Evolutionary conservation across 2,888 invertebrate species (phyloP).

Genomic region (Minunthozetes semirufus): DNA sequence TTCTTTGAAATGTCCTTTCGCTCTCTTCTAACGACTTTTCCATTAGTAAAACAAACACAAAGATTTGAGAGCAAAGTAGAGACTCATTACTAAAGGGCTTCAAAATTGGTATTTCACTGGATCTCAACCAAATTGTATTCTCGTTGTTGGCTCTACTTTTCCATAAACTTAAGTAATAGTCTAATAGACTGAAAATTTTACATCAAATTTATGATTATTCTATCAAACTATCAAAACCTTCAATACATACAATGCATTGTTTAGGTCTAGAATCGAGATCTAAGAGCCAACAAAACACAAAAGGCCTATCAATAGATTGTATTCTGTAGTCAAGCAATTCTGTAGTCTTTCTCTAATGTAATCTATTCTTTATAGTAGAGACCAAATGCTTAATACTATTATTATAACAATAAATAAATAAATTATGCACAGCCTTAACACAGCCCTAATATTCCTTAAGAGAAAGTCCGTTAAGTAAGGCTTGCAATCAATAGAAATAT

Average conservation of each 20-base stretch:
- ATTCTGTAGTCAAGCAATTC: too few species aligned
- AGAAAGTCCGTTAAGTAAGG: slow-evolving; percentile 31
- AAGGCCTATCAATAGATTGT: neutral
- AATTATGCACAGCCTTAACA: slow-evolving; percentile 21
- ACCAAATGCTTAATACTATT: slow-evolving; percentile 22
- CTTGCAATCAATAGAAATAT: slow-evolving; percentile 28
- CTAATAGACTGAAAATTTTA: slow-evolving; percentile 20
- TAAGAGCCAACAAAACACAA: slow-evolving; percentile 20
- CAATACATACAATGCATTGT: neutral
- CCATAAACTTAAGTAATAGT: neutral
- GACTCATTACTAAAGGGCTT: slow-evolving; percentile 21
- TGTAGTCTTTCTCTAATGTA: neutral
- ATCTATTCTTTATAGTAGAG: slow-evolving; percentile 26
- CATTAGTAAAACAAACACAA: slow-evolving; percentile 32
- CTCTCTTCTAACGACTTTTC: slow-evolving; percentile 31
- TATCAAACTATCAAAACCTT: slow-evolving; percentile 18
- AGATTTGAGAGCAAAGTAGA: slow-evolving; percentile 17
- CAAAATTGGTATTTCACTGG: neutral
- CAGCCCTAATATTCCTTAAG: slow-evolving; percentile 26
- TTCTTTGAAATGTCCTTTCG: slow-evolving; percentile 30
- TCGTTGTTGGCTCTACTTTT: neutral
- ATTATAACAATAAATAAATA: slow-evolving; percentile 30
- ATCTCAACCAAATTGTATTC: slow-evolving; percentile 18
- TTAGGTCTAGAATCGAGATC: neutral
- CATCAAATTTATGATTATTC: slow-evolving; percentile 6